These are phyloP conservation scores for Blastomussa wellsi DNA, from an alignment of 92 coral and sea anemone genomes.

Conservation along the genomic window DNA sequence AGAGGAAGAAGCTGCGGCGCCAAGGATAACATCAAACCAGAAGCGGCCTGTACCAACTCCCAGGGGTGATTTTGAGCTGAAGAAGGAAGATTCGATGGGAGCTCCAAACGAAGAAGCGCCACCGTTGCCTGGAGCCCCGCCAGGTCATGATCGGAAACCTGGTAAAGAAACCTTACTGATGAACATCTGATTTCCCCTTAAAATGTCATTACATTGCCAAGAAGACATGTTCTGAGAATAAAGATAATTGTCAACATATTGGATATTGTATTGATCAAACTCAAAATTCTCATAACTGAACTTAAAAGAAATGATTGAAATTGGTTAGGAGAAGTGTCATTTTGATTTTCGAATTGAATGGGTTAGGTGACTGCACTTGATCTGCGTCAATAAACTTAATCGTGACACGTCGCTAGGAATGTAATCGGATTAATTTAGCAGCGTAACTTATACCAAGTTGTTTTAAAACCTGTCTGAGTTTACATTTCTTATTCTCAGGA, in stretches of 20 bases:
- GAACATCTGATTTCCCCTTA: neutral
- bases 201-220: neutral
- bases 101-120: conserved; percentile 33
- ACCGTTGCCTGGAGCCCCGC: conserved; percentile 37
- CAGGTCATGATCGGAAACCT: neutral
- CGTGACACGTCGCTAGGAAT: no score
- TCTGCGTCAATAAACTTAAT: no score
- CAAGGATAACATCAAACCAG: neutral
- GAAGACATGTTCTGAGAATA: neutral
- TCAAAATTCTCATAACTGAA: neutral
- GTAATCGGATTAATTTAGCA: no score
- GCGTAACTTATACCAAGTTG: no score
- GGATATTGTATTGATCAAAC: neutral
- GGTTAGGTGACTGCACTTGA: no score
- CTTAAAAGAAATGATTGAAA: neutral
- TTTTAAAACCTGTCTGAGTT: neutral
- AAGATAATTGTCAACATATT: neutral
- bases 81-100: neutral
- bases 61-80: conserved; percentile 25
- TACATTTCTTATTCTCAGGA: conserved; percentile 8
- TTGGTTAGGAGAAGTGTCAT: neutral
- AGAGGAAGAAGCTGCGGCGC: conserved; percentile 28
- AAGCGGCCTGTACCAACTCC: conserved; percentile 42
- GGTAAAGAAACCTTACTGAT: neutral
- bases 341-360: neutral